Evolutionary conservation across 23 tunicate species (phyloP).

Genomic region (Botrylloides violaceus): DNA sequence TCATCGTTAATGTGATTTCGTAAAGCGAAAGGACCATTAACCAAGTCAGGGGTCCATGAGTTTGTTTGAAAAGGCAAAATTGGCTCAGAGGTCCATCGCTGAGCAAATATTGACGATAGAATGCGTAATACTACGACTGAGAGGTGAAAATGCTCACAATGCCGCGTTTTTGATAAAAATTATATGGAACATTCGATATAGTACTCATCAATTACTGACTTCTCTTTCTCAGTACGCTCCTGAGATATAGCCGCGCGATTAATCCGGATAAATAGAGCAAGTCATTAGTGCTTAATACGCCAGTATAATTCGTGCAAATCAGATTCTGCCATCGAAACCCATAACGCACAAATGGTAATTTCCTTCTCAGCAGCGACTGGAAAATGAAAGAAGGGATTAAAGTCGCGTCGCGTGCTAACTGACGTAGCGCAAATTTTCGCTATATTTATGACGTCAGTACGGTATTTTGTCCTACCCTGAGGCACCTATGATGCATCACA

Average conservation of each 20-base stretch:
- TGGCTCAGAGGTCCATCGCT: background rate
- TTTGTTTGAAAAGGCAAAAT: background rate
- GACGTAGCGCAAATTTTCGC: background rate
- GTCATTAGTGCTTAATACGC: background rate
- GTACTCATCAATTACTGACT: too few species aligned
- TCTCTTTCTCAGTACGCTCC: background rate
- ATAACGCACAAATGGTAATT: background rate
- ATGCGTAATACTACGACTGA: background rate
- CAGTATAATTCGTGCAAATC: background rate
- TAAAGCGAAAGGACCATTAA: background rate
- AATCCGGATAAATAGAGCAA: background rate
- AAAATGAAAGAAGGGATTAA: background rate
- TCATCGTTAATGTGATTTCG: background rate
- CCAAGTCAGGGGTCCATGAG: conserved; percentile 2
- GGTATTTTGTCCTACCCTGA: too few species aligned
- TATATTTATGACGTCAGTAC: background rate
- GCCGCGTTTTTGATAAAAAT: background rate
- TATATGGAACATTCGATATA: background rate
- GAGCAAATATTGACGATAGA: background rate
- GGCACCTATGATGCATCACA: too few species aligned
- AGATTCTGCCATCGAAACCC: background rate
- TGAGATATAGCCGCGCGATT: background rate
- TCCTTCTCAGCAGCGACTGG: background rate
- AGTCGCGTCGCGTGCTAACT: background rate
- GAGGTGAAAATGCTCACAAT: too few species aligned